Percentiles rank a stretch among this genome's conserved stretches.
Evolutionary conservation across 2,888 invertebrate species (phyloP).

Genomic region (Brachyopa scutellaris): DNA sequence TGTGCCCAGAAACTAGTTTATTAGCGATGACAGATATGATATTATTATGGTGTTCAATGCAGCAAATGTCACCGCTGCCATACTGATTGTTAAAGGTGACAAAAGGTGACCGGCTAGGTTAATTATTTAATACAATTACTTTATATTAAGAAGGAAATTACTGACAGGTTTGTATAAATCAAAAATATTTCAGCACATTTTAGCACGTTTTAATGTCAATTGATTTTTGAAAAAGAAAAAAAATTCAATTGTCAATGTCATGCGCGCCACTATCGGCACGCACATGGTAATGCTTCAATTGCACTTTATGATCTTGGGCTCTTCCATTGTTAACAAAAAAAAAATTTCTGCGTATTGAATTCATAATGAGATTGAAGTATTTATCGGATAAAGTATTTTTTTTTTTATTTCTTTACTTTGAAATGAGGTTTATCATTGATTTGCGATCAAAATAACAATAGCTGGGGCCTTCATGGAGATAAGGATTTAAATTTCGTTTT

Average conservation of each 20-base stretch:
- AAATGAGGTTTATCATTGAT: constrained; percentile 21
- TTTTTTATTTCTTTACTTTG: neutral
- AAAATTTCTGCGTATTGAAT: constrained; percentile 20
- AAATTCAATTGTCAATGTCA: constrained; percentile 7
- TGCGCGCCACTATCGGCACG: neutral
- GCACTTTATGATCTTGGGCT: constrained; percentile 3
- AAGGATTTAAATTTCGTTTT: neutral
- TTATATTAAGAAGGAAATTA: neutral
- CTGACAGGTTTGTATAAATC: neutral
- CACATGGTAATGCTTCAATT: neutral
- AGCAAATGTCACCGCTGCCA: constrained; percentile 26
- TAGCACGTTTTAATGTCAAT: neutral
- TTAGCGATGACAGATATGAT: constrained; percentile 43
- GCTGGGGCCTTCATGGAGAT: constrained; percentile 1
- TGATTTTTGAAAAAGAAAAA: neutral
- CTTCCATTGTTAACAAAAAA: too few relatives aligned
- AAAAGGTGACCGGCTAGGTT: neutral
- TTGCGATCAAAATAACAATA: constrained; percentile 32
- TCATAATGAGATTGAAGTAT: constrained; percentile 23
- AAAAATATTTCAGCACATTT: neutral
- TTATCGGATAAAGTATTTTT: neutral
- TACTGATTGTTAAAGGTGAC: constrained; percentile 17
- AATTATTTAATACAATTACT: neutral
- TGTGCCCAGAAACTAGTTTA: constrained; percentile 41
- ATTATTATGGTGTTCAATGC: constrained; percentile 22